phyloP scores from a whole-genome alignment of 2,797 vertebrate genomes.

The Cetoscarus ocellatus region DNA sequence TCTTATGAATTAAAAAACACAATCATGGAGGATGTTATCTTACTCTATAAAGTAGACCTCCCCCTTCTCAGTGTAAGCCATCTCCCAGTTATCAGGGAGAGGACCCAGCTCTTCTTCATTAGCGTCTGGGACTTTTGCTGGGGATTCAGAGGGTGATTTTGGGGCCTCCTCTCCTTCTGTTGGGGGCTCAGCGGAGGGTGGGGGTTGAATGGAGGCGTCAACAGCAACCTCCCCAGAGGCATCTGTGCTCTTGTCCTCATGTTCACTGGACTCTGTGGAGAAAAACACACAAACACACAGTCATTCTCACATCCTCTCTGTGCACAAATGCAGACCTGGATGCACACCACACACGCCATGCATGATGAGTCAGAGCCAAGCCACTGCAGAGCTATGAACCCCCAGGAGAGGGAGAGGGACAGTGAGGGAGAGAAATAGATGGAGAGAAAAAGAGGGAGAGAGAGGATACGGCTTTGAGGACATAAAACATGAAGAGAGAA shows the following conservation, averaged over 20 bases:
- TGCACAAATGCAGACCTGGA: constrained; percentile 58
- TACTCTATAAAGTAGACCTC: constrained; percentile 99
- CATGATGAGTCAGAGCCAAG: constrained; percentile 78
- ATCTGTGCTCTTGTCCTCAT: constrained; percentile 96
- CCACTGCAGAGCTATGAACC: constrained; percentile 70
- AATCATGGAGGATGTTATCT: constrained; percentile 33
- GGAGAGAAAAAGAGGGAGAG: constrained; percentile 14
- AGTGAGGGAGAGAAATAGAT: constrained; percentile 9
- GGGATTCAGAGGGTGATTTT: constrained; percentile 89
- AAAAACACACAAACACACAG: constrained; percentile 26
- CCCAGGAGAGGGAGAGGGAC: constrained; percentile 55
- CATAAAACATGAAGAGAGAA: constrained; percentile 62
- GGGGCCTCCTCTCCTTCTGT: constrained; percentile 90
- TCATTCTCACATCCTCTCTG: constrained; percentile 50
- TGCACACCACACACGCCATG: constrained; percentile 59
- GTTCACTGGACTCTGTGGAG: constrained; percentile 95
- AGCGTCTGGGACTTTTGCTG: constrained; percentile 76
- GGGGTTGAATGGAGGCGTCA: constrained; percentile 87
- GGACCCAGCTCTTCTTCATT: constrained; percentile 93
- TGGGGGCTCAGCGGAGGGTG: constrained; percentile 85
- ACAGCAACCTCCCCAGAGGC: constrained; percentile 91
- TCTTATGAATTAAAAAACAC: too few species aligned
- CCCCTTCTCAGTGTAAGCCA: constrained; percentile 99
- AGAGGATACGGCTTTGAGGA: constrained; percentile 54
- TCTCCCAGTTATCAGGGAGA: constrained; percentile 99